phyloP scores from a whole-genome alignment of 2,113 vertebrate species.

The Riparia riparia region DNA sequence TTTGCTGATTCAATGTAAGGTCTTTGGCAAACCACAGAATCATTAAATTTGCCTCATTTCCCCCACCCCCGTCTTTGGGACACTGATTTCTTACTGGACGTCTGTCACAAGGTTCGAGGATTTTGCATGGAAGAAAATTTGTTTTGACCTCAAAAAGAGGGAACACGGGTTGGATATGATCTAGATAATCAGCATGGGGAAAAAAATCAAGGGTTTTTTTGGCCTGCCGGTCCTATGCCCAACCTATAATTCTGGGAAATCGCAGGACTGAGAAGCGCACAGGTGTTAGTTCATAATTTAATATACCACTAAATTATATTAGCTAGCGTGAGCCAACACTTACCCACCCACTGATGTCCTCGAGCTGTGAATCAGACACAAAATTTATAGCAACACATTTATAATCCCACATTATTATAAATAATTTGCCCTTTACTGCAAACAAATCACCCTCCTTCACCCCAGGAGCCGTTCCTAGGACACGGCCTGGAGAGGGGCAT shows the following conservation, averaged over 20 bases:
- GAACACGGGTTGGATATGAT: accelerated
- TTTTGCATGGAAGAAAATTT: background rate
- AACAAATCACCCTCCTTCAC: background rate
- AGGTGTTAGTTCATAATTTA: background rate
- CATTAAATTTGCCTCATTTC: background rate
- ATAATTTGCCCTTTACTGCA: background rate
- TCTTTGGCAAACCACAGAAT: background rate
- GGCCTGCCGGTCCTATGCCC: accelerated
- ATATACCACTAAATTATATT: background rate
- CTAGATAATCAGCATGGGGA: accelerated
- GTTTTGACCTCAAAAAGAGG: background rate
- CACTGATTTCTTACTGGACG: background rate
- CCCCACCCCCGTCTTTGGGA: too few species aligned
- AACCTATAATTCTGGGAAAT: background rate
- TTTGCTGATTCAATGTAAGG: background rate
- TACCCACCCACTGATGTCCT: background rate
- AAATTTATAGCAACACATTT: background rate
- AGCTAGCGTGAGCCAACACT: accelerated
- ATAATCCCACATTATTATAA: background rate
- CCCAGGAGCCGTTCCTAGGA: background rate
- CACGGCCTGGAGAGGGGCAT: accelerated
- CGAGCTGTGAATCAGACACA: background rate
- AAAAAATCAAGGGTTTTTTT: background rate
- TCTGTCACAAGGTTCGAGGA: background rate
- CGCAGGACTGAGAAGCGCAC: background rate